phyloP scores from a whole-genome alignment of 2,888 invertebrate genomes.

The Campoplex nolae region DNA sequence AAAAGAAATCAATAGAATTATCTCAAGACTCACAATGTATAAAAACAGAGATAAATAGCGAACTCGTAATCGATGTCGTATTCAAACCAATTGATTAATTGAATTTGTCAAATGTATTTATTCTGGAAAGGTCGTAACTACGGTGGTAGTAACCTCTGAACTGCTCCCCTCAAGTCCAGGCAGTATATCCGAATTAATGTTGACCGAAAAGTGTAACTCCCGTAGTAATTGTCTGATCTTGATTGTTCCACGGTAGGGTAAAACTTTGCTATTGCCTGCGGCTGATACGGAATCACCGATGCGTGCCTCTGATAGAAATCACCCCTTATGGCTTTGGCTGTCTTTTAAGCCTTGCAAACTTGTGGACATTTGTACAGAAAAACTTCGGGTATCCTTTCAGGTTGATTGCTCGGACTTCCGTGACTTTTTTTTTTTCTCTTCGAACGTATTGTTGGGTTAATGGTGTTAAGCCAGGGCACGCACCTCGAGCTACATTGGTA shows the following conservation, averaged over 20 bases:
- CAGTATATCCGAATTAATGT: neutral
- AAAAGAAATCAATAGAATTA: neutral
- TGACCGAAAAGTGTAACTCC: conserved; percentile 13
- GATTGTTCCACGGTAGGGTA: neutral
- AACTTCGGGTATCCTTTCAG: conserved; percentile 23
- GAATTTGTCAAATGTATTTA: neutral
- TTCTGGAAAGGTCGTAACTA: neutral
- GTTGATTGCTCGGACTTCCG: conserved; percentile 52
- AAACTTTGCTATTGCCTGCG: conserved; percentile 16
- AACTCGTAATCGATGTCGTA: neutral
- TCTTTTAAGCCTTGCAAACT: conserved; percentile 41
- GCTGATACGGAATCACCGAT: conserved; percentile 4
- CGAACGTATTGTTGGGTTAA: conserved; percentile 47
- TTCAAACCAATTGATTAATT: neutral
- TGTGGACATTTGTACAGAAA: conserved; percentile 10
- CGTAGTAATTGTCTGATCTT: neutral
- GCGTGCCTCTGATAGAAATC: conserved; percentile 34
- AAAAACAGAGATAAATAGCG: neutral
- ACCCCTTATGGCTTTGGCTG: neutral
- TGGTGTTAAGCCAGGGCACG: conserved; percentile 36
- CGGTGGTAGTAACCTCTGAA: neutral
- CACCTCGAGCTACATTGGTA: neutral
- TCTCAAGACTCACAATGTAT: neutral
- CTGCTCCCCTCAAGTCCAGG: neutral
- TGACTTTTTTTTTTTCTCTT: conserved; percentile 22